Evolutionary conservation across 1,140 invertebrate species (phyloP), one percentile per base, ranked within the genome.

Genomic region (Zaprionus vittiger): DNA sequence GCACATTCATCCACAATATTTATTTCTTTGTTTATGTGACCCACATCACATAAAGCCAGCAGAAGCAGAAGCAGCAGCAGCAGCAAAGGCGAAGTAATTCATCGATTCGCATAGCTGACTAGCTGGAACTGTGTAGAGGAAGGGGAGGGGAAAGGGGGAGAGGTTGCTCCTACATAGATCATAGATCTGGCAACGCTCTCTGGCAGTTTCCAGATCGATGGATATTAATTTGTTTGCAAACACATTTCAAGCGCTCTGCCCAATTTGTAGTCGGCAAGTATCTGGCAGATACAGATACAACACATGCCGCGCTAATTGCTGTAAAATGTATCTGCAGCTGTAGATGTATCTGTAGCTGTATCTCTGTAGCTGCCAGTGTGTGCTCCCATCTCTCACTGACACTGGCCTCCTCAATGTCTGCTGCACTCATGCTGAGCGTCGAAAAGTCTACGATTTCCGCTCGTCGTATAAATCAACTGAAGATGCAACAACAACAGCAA

Each of bases 201-300:
- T 71, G 72, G 34, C 85, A 76, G 81, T 81, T 79, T 73, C 22
- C 72, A 90, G 85, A 90, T 90, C 79, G 86, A 90, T 90, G 89
- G 81, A 80, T 84, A 86, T 90, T 90, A 91, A 90, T 90, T 90
- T 90, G 86, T 85, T 90, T 90, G 86, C 81, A 90, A 90, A 90
- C 86, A 81, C 83, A 90, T 90, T 90, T 90, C 84, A 76, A 73
- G 75, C 68, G 85, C 67, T 84, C 73, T 79, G 83, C 80, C 77
- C 77, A 87, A 87, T 87, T 89, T 81, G 84, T 69, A 70, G 87
- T 73, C 67, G 60, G 68, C 54, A 86, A 65, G 72, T 78, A 78
- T 65, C 71, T 69, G 37, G n/a, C 38, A 78, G 60, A 74, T 78
- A 79, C 66, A 79, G 60, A 74, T 78, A 79, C 66, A 79, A 63